phyloP scores from a whole-genome alignment of 1,140 invertebrate species.

The Diorhabda sublineata region DNA sequence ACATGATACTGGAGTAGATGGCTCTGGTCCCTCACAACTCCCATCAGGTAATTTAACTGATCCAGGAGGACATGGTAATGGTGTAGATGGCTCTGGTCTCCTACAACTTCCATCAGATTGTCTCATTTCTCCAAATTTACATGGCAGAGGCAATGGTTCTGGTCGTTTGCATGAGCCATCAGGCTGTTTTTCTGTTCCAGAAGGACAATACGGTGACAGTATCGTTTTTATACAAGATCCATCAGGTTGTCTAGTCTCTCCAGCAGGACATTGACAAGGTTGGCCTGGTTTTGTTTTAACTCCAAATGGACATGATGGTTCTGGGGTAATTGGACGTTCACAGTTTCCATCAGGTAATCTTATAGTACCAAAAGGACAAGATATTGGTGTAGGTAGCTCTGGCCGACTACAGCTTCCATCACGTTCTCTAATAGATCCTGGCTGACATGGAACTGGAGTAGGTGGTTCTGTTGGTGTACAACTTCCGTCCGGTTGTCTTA shows the following conservation, averaged over 20 bases:
- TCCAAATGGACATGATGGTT: slow-evolving; percentile 22
- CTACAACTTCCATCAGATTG: slow-evolving; percentile 5
- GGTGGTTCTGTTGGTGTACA: slow-evolving; percentile 10
- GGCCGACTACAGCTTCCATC: slow-evolving; percentile 17
- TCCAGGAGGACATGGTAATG: slow-evolving; percentile 10
- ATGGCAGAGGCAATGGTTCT: slow-evolving; percentile 8
- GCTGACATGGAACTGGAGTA: slow-evolving; percentile 17
- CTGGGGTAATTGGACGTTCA: slow-evolving; percentile 11
- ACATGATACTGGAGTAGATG: slow-evolving; percentile 4
- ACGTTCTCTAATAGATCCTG: slow-evolving; percentile 16
- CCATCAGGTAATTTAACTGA: slow-evolving; percentile 15
- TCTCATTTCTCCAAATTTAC: neutral
- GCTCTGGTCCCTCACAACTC: neutral
- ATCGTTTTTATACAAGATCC: slow-evolving; percentile 13
- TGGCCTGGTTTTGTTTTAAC: slow-evolving; percentile 17
- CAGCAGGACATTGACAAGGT: slow-evolving; percentile 5
- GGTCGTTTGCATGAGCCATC: slow-evolving; percentile 9
- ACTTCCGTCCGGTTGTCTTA: slow-evolving; percentile 19
- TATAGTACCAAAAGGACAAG: slow-evolving; percentile 18
- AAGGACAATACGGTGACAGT: slow-evolving; percentile 15
- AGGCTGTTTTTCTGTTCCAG: slow-evolving; percentile 5
- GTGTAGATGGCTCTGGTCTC: slow-evolving; percentile 7
- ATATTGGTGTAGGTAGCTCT: slow-evolving; percentile 2
- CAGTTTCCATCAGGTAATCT: slow-evolving; percentile 13
- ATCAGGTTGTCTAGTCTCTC: neutral